Conservation (phyloP, 2,797 vertebrate genomes). For the Chrosomus eos region DNA sequence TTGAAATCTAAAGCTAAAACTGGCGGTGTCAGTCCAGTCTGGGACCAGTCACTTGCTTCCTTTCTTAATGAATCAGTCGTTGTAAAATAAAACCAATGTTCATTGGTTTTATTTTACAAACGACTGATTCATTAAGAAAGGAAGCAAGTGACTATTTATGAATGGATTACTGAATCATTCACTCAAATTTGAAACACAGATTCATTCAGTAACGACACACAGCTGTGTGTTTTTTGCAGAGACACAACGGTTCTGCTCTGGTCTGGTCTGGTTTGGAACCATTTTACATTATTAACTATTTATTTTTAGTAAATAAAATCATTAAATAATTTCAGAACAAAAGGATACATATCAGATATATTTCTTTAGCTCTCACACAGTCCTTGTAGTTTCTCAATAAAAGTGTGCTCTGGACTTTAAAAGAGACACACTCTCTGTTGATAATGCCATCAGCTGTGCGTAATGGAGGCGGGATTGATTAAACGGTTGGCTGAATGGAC, state of each 20-base stretch:
- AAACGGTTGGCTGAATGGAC: slow-evolving; percentile 7
- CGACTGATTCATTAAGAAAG: not conserved
- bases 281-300: too few relatives aligned
- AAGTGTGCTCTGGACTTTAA: not conserved
- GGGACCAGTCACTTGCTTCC: too few relatives aligned
- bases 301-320: too few relatives aligned
- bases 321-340: not conserved
- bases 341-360: not conserved
- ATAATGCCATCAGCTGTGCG: not conserved
- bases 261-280: not conserved
- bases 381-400: not conserved
- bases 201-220: not conserved
- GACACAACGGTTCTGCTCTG: not conserved
- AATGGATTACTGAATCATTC: not conserved
- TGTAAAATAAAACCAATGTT: too few relatives aligned
- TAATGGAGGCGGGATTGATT: slow-evolving; percentile 19
- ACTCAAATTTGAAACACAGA: not conserved
- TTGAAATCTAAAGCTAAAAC: not conserved
- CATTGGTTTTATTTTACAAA: too few relatives aligned
- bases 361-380: not conserved
- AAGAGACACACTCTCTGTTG: not conserved
- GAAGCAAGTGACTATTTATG: not conserved
- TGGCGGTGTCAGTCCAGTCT: not conserved
- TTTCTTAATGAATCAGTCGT: too few relatives aligned
- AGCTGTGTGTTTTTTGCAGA: not conserved